Conservation (phyloP, 2,888 invertebrate genomes). For the Brachylomia viminalis region DNA sequence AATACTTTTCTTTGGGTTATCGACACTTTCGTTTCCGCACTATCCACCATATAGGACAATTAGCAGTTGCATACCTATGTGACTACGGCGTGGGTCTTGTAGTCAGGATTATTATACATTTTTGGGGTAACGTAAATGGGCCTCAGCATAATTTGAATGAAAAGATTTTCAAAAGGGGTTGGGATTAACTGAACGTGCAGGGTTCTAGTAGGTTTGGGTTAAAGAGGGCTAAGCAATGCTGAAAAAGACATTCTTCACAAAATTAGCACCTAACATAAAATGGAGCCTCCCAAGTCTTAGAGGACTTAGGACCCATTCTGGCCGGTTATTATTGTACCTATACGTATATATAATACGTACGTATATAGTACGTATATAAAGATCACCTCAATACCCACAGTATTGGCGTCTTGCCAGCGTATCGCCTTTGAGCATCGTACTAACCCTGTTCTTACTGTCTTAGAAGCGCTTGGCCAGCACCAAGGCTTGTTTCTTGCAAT, state of each 20-base stretch:
- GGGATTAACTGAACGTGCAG: neutral
- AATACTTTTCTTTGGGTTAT: neutral
- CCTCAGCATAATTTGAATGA: neutral
- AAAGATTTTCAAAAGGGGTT: neutral
- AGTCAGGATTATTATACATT: no score
- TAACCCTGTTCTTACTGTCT: slow-evolving; percentile 45
- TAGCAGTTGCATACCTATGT: neutral
- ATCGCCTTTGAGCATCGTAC: slow-evolving; percentile 44
- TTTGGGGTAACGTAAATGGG: neutral
- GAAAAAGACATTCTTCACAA: no score
- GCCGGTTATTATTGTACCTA: slow-evolving; percentile 13
- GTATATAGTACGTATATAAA: slow-evolving; percentile 51
- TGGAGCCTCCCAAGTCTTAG: neutral
- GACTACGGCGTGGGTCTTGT: neutral
- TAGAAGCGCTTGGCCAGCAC: slow-evolving; percentile 39
- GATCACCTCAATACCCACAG: slow-evolving; percentile 43
- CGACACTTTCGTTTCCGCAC: neutral
- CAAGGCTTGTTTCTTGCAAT: slow-evolving; percentile 29
- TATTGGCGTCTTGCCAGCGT: slow-evolving; percentile 46
- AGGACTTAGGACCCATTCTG: neutral
- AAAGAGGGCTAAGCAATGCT: neutral
- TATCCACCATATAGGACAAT: neutral
- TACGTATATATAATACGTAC: slow-evolving; percentile 11
- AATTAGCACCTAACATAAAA: neutral
- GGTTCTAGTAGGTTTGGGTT: neutral